Base-by-base conservation (phyloP, 2,888 invertebrate genomes). In the Ryuthela nishihirai region DNA sequence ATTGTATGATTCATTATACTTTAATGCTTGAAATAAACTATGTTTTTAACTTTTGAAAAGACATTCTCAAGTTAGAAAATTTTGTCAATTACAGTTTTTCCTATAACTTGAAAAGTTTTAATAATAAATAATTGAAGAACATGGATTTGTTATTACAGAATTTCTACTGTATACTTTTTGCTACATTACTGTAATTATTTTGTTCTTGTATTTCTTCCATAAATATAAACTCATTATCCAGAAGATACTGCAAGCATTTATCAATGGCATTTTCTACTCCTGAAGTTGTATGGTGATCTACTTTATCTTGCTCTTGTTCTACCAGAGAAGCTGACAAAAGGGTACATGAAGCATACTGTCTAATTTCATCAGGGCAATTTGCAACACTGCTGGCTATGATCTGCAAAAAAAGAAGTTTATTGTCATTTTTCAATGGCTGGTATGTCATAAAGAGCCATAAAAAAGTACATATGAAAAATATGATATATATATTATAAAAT, bases 301-400 rank as follows among this genome's bases (percentile, higher is more conserved):
- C 18, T 17, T 36, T 15, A 7, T 45, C 26, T 3, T 72, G 71
- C 24, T 68, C 54, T 20, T 71, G 69, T 62, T 74, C 69, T 5
- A 35, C 42, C 20, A 72, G 53, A 9, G 72, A 72, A 17, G 76
- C 73, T 20, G 80, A 77, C 39, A 85, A 72, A 64, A 94, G 78
- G 3, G 93, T 94, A 72, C 90, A 92, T 65, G 82, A 81, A 0
- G 85, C 81, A 74, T 94, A 97, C 25, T 81, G 72, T 47, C 83
- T 76, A 18, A 95, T 80, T 70, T 95, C 89, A 20, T 76, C 74
- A 6, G 81, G 81, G 1, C 83, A 83, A 55, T 80, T 80, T 0
- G 88, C 87, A 9, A 88, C 85, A 67, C 89, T 87, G 71, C 91
- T 90, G 0, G 93, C 91, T 62, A 95, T 85, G 40, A 91, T 86